Evolutionary conservation across 2,888 invertebrate genomes (phyloP).

Genomic region (Pseudoips prasinana): DNA sequence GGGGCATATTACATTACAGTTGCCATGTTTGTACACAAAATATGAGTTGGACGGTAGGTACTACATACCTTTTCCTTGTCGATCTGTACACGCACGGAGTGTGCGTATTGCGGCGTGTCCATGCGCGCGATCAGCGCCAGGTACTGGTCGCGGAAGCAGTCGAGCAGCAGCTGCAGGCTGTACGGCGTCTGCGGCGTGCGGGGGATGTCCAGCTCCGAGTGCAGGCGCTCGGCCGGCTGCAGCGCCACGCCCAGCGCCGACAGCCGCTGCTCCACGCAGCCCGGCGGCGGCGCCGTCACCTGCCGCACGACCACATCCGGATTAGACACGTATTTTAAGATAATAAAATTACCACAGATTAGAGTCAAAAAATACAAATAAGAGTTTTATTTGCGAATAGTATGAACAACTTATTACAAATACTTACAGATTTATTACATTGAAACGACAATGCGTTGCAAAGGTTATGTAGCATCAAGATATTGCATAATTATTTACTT

Average conservation of each 20-base stretch:
- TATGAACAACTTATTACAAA: no score
- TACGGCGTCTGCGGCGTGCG: slow-evolving; percentile 91
- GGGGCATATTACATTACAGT: no score
- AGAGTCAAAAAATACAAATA: no score
- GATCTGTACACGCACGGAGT: slow-evolving; percentile 88
- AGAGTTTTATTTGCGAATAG: no score
- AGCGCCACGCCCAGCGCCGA: slow-evolving; percentile 88
- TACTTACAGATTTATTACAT: no score
- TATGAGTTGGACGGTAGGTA: no score
- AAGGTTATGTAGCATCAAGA: no score
- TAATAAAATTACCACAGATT: no score
- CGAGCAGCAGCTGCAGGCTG: slow-evolving; percentile 92
- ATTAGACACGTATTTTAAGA: no score
- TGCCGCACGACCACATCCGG: slow-evolving; percentile 24
- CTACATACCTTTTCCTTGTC: slow-evolving; percentile 88
- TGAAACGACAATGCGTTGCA: no score
- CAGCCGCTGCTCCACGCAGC: slow-evolving; percentile 95
- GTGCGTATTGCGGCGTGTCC: slow-evolving; percentile 89
- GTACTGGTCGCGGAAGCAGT: slow-evolving; percentile 93
- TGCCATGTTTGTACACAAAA: no score
- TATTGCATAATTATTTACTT: no score
- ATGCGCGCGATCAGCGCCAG: slow-evolving; percentile 92
- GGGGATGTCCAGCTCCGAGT: slow-evolving; percentile 92
- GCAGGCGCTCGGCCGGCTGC: slow-evolving; percentile 84
- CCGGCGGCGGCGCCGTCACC: slow-evolving; percentile 91